These are phyloP conservation scores for Sarcophaga caerulescens DNA, from an alignment of 2,888 invertebrate genomes.

Conservation along the genomic window DNA sequence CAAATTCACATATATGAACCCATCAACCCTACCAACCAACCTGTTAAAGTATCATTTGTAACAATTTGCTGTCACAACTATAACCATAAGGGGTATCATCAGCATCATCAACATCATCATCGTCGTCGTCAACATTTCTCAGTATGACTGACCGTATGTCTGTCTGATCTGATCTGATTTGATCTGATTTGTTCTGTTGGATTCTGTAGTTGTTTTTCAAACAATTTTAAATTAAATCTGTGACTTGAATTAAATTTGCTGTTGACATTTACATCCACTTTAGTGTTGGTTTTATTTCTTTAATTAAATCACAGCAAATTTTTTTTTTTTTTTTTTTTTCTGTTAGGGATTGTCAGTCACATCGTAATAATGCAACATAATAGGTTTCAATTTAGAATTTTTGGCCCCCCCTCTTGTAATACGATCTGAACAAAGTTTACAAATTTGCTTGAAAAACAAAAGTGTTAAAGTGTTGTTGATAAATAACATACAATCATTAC, in stretches of 20 bases:
- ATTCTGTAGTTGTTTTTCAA: no score
- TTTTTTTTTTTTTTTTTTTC: no score
- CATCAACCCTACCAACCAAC: no score
- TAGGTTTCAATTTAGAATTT: conserved; percentile 26
- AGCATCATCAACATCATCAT: not conserved
- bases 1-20: not conserved
- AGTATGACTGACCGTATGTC: no score
- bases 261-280: conserved; percentile 61
- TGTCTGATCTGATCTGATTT: no score
- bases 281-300: conserved; percentile 18
- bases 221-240: no score
- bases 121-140: not conserved
- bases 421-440: conserved; percentile 17
- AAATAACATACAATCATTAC: no score
- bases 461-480: no score
- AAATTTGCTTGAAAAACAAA: conserved; percentile 22
- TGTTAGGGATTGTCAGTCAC: conserved; percentile 11
- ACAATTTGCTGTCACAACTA: conserved; percentile 55
- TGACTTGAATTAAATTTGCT: conserved; percentile 10
- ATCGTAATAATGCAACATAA: conserved; percentile 20
- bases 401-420: not conserved
- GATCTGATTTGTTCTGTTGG: no score
- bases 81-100: conserved; percentile 38
- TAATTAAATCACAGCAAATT: conserved; percentile 51
- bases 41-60: conserved; percentile 57